A percentile compares a stretch with the other conserved stretches of the same genome.
These are phyloP conservation scores for Craterocephalus amniculus DNA, from an alignment of 2,797 vertebrate genomes.

Conservation along the genomic window DNA sequence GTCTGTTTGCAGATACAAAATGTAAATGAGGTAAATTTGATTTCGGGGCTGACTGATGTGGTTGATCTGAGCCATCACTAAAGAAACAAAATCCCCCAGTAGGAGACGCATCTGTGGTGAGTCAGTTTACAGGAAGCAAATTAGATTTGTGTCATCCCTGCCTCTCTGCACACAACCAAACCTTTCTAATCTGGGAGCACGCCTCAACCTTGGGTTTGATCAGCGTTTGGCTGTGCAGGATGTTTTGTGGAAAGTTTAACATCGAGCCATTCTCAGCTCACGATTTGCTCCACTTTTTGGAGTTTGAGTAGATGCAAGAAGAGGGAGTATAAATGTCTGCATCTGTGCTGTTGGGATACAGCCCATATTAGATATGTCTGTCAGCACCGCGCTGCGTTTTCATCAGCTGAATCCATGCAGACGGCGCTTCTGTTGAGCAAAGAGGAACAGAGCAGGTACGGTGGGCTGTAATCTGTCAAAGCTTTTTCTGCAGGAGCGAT, in stretches of 20 bases:
- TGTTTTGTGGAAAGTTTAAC: neutral
- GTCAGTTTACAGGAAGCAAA: slow-evolving; percentile 30
- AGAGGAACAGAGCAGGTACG: slow-evolving; percentile 8
- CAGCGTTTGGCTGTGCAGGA: neutral
- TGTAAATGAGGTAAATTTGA: slow-evolving; percentile 27
- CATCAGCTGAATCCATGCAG: slow-evolving; percentile 52
- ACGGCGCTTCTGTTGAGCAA: slow-evolving; percentile 27
- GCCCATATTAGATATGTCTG: slow-evolving; percentile 48
- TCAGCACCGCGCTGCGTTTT: slow-evolving; percentile 41
- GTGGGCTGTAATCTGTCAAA: slow-evolving; percentile 58
- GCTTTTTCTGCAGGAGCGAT: slow-evolving; percentile 38
- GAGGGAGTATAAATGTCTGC: slow-evolving; percentile 6
- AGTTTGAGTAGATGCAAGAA: slow-evolving; percentile 24
- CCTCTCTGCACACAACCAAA: neutral
- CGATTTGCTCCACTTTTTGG: slow-evolving; percentile 45
- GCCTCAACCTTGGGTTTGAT: neutral
- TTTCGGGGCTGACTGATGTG: slow-evolving; percentile 25
- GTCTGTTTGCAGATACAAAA: slow-evolving; percentile 26
- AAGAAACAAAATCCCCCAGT: neutral
- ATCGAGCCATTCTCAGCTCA: slow-evolving; percentile 33
- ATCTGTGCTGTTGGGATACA: slow-evolving; percentile 30
- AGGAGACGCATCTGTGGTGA: neutral
- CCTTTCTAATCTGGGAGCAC: neutral
- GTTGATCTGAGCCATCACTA: slow-evolving; percentile 13
- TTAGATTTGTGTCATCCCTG: neutral